Conservation (phyloP, 2,797 vertebrate genomes). For the Ibycter americanus region DNA sequence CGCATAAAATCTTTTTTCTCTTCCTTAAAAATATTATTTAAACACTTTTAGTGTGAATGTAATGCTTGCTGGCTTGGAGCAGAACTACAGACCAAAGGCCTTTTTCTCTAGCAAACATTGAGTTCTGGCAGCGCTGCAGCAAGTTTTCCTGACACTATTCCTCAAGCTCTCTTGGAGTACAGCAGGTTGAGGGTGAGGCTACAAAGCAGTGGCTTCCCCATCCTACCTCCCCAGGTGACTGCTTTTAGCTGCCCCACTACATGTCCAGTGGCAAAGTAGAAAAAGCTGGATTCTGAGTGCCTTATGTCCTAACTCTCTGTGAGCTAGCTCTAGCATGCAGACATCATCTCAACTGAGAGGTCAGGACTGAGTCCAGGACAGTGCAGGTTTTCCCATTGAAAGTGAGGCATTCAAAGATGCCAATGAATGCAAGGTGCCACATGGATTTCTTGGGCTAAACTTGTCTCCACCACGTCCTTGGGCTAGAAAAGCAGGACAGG, state of each 20-base stretch:
- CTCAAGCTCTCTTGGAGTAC: not conserved
- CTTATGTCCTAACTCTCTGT: not conserved
- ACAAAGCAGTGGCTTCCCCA: not conserved
- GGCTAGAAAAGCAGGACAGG: not conserved
- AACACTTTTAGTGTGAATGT: not conserved
- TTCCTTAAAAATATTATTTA: not conserved
- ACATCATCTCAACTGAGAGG: not conserved
- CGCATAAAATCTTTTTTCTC: not conserved
- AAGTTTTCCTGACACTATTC: not conserved
- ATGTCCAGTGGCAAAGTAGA: not conserved
- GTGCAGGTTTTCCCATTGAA: not conserved
- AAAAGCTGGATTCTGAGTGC: not conserved
- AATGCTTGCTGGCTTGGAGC: not conserved
- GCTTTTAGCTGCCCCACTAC: not conserved
- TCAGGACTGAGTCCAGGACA: not conserved
- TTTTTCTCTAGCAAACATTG: not conserved
- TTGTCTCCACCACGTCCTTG: not conserved
- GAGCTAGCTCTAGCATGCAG: not conserved
- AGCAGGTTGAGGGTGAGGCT: not conserved
- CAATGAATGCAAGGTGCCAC: not conserved
- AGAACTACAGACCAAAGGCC: not conserved
- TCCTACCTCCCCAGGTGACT: not conserved
- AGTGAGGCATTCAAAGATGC: not conserved
- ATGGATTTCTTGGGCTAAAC: not conserved
- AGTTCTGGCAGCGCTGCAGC: not conserved